phyloP scores from a whole-genome alignment of 2,888 invertebrate genomes.

The Eilema sororculum region DNA sequence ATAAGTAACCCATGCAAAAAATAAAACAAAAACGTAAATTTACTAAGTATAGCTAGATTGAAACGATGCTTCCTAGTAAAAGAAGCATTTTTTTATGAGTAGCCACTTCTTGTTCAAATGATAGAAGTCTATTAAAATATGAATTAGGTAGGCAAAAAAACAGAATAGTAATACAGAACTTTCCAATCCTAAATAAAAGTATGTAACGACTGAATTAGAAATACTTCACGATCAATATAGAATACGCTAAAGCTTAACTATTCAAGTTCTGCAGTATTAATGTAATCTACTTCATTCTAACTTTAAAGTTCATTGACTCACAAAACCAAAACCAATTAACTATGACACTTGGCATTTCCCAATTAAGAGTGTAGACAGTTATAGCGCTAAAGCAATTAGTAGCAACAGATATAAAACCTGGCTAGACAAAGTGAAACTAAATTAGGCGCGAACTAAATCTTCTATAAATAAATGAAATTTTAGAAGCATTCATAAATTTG shows the following conservation, averaged over 20 bases:
- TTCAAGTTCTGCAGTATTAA: no score
- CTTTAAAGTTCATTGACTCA: not conserved
- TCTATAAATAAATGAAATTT: conserved; percentile 50
- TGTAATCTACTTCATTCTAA: no score
- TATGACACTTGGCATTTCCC: conserved; percentile 56
- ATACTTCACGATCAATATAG: no score
- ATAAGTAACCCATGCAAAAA: not conserved
- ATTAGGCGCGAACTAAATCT: conserved; percentile 52
- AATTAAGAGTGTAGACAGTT: conserved; percentile 64
- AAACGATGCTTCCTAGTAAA: not conserved
- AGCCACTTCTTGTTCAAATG: no score
- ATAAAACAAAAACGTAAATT: not conserved
- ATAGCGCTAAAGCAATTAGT: conserved; percentile 61
- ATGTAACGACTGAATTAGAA: no score
- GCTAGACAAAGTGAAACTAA: conserved; percentile 52
- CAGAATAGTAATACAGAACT: no score
- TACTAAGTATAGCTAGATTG: not conserved
- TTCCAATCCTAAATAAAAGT: no score
- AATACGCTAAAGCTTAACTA: no score
- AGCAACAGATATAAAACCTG: conserved; percentile 60
- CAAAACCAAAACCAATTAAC: conserved; percentile 23
- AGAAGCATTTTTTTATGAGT: no score
- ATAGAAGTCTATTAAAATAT: no score
- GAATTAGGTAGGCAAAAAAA: no score
- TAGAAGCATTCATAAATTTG: not conserved